Percentiles rank a stretch among this genome's conserved stretches.
Conservation (phyloP, 1,140 invertebrate species). For the Camponotus vicinus region DNA sequence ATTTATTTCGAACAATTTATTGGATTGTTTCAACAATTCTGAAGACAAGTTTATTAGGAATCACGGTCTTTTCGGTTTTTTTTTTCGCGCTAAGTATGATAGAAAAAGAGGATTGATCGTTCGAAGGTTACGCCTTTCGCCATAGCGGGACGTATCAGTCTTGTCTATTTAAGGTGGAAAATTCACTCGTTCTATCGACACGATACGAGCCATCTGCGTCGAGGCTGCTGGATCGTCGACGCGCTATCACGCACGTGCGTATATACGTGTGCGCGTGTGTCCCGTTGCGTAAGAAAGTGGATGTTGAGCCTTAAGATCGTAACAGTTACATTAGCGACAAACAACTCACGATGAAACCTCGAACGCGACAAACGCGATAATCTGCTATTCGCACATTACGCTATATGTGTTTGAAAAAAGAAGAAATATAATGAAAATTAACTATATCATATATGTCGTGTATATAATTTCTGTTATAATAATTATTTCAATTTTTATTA, state of each 20-base stretch:
- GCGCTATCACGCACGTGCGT: conserved; percentile 40
- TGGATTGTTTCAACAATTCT: not conserved
- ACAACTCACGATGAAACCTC: conserved; percentile 30
- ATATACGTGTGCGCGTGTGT: not conserved
- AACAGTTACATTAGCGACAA: conserved; percentile 75
- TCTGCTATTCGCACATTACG: conserved; percentile 11
- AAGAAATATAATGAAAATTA: too few relatives aligned
- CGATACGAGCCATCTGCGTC: conserved; percentile 69
- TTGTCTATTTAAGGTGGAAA: conserved; percentile 78
- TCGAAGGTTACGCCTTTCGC: conserved; percentile 76
- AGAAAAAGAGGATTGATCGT: conserved; percentile 70
- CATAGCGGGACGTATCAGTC: conserved; percentile 72
- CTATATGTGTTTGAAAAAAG: too few relatives aligned
- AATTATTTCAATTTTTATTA: not conserved
- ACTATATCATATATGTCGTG: too few relatives aligned
- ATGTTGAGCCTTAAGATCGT: conserved; percentile 64
- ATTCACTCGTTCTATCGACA: conserved; percentile 73
- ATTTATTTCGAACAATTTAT: not conserved
- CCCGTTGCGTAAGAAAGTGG: conserved; percentile 62
- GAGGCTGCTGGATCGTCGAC: conserved; percentile 35
- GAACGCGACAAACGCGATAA: conserved; percentile 28
- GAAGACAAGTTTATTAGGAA: conserved; percentile 60
- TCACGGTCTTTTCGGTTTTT: conserved; percentile 10
- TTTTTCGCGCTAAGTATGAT: conserved; percentile 34
- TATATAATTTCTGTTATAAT: not conserved